A percentile compares a stretch with the other conserved stretches of the same genome.
Evolutionary conservation across 1,140 invertebrate species (phyloP).

Genomic region (Rhizoglyphus robini): DNA sequence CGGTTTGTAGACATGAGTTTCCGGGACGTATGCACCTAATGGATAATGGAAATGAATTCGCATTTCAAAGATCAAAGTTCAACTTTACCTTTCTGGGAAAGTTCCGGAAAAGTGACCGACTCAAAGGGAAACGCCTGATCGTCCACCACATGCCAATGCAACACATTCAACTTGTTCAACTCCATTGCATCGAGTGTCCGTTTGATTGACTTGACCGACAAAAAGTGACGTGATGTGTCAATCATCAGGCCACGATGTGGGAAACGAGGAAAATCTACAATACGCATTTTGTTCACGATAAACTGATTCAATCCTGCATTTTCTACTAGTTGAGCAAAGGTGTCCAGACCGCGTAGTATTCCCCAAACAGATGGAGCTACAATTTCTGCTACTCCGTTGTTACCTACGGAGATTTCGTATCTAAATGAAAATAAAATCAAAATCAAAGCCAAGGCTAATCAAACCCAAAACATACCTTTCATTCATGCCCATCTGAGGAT

Average conservation of each 20-base stretch:
- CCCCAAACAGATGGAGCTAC: slow-evolving; percentile 33
- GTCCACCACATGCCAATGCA: slow-evolving; percentile 89
- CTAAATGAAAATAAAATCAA: too few species aligned
- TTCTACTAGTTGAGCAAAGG: slow-evolving; percentile 34
- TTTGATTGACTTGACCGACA: slow-evolving; percentile 48
- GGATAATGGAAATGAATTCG: slow-evolving; percentile 20
- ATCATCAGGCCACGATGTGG: slow-evolving; percentile 58
- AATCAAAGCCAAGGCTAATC: too few species aligned
- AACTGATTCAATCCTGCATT: slow-evolving; percentile 29
- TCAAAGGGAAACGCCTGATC: slow-evolving; percentile 78
- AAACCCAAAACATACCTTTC: slow-evolving; percentile 41
- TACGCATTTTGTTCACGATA: slow-evolving; percentile 38
- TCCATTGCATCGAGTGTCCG: slow-evolving; percentile 58
- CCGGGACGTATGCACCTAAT: neutral
- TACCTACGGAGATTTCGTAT: too few species aligned
- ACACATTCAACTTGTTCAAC: slow-evolving; percentile 77
- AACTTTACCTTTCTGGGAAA: slow-evolving; percentile 25
- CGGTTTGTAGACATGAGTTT: slow-evolving; percentile 26
- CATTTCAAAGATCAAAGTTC: neutral
- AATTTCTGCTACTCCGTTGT: slow-evolving; percentile 25
- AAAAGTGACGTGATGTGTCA: slow-evolving; percentile 67
- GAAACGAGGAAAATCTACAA: slow-evolving; percentile 56
- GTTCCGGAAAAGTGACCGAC: slow-evolving; percentile 53
- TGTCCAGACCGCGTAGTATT: slow-evolving; percentile 34
- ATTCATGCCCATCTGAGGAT: slow-evolving; percentile 48